phyloP scores from a whole-genome alignment of 2,797 vertebrate genomes.

The Diceros bicornis region DNA sequence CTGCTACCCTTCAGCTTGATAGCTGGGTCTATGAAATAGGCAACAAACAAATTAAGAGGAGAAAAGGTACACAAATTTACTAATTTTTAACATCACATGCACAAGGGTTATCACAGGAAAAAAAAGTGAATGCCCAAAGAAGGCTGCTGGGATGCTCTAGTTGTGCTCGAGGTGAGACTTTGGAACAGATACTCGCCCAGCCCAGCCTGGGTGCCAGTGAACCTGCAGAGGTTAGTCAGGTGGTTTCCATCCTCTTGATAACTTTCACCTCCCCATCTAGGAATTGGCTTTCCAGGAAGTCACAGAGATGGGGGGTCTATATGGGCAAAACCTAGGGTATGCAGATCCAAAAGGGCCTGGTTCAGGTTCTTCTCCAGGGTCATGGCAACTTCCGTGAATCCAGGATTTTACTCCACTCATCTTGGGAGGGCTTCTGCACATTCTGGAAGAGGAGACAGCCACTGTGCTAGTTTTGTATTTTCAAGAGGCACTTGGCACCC shows the following conservation, averaged over 20 bases:
- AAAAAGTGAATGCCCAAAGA: background rate
- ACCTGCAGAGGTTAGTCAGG: background rate
- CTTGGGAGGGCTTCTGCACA: background rate
- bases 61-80: background rate
- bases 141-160: background rate
- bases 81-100: background rate
- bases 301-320: background rate
- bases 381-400: background rate
- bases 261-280: background rate
- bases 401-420: background rate
- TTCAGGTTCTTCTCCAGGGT: background rate
- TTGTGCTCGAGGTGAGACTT: background rate
- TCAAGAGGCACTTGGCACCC: rapidly evolving
- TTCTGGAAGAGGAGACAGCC: background rate
- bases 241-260: background rate
- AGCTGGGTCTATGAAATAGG: background rate
- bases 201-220: no score
- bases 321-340: background rate
- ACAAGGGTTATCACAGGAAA: background rate
- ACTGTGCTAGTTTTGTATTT: background rate
- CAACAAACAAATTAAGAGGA: background rate
- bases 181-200: background rate
- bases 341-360: no score
- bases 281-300: background rate
- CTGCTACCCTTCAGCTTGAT: background rate